A percentile compares a stretch with the other conserved stretches of the same genome.
These are phyloP conservation scores for Trilocha varians DNA, from an alignment of 2,888 invertebrate genomes.

Conservation along the genomic window DNA sequence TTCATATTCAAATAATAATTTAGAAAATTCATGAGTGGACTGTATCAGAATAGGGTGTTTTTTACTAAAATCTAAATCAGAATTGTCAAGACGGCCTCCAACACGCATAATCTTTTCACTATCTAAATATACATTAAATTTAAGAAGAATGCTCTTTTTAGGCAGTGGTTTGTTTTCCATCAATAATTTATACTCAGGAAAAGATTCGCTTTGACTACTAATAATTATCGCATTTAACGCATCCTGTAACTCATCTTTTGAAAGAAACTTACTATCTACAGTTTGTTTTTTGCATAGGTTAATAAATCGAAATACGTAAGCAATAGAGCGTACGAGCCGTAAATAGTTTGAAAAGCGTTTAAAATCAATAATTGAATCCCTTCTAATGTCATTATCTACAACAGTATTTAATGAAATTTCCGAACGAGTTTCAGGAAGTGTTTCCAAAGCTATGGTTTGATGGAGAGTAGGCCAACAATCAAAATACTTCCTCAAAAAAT, in stretches of 20 bases:
- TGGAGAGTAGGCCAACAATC: slow-evolving; percentile 9
- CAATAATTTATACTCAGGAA: slow-evolving; percentile 14
- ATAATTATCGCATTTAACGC: slow-evolving; percentile 11
- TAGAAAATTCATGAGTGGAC: slow-evolving; percentile 17
- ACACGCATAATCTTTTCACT: slow-evolving; percentile 15
- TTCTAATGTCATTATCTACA: neutral
- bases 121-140: slow-evolving; percentile 16
- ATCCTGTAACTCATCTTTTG: slow-evolving; percentile 5
- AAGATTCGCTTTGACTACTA: slow-evolving; percentile 13
- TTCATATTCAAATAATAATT: slow-evolving; percentile 12
- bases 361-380: slow-evolving; percentile 7
- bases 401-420: slow-evolving; percentile 2
- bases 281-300: slow-evolving; percentile 5
- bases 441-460: neutral
- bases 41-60: slow-evolving; percentile 22
- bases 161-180: slow-evolving; percentile 6
- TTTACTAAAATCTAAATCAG: slow-evolving; percentile 12
- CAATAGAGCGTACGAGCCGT: slow-evolving; percentile 9
- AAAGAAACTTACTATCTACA: neutral
- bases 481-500: slow-evolving; percentile 6
- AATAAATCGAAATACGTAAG: slow-evolving; percentile 14
- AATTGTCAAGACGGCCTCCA: slow-evolving; percentile 18
- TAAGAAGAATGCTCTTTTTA: slow-evolving; percentile 9
- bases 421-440: slow-evolving; percentile 8
- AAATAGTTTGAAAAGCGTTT: slow-evolving; percentile 6